Conservation (phyloP, 2,888 invertebrate species). For the Hyppa rectilinea region DNA sequence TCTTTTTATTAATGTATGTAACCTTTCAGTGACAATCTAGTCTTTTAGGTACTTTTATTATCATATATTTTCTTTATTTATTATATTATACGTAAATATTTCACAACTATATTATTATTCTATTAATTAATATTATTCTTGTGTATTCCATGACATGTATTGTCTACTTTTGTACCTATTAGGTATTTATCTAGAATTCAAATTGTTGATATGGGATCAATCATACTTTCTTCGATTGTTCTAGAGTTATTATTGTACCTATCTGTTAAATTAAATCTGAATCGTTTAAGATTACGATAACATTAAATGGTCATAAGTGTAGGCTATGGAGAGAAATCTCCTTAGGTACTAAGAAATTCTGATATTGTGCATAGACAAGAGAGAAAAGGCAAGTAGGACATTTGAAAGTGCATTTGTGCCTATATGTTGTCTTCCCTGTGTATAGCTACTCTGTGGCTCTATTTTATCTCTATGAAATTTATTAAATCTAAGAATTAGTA, state of each 20-base stretch:
- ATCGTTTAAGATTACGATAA: slow-evolving; percentile 28
- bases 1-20: slow-evolving; percentile 29
- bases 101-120: slow-evolving; percentile 38
- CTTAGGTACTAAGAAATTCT: slow-evolving; percentile 23
- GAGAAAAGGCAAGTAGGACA: slow-evolving; percentile 29
- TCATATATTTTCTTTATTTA: slow-evolving; percentile 29
- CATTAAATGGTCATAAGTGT: slow-evolving; percentile 16
- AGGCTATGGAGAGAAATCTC: slow-evolving; percentile 25
- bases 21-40: slow-evolving; percentile 61
- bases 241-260: slow-evolving; percentile 43
- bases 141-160: slow-evolving; percentile 58
- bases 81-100: slow-evolving; percentile 32
- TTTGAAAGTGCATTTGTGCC: slow-evolving; percentile 42
- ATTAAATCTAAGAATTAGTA: slow-evolving; percentile 28
- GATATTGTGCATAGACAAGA: slow-evolving; percentile 14
- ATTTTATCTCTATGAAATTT: slow-evolving; percentile 24
- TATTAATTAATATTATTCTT: slow-evolving; percentile 42
- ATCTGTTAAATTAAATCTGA: slow-evolving; percentile 40
- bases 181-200: slow-evolving; percentile 51
- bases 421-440: slow-evolving; percentile 44
- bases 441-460: slow-evolving; percentile 25
- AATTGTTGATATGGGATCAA: slow-evolving; percentile 73
- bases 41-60: slow-evolving; percentile 50
- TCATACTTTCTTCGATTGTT: slow-evolving; percentile 60
- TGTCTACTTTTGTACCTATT: slow-evolving; percentile 36